Conservation (phyloP, 2,797 vertebrate species). For the Threskiornis aethiopicus region DNA sequence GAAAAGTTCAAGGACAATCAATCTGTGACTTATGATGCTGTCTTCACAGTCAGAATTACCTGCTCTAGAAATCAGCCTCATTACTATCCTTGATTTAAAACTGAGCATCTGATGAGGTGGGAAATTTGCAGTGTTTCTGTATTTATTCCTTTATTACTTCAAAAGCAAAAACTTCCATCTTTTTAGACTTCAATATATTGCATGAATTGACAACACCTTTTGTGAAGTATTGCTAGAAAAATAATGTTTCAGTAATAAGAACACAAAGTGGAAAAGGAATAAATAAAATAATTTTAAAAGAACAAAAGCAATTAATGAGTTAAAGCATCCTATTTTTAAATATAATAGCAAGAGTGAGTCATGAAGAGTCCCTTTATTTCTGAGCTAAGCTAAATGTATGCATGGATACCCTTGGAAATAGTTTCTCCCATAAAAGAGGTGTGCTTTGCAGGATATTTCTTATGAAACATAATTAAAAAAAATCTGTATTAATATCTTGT, state of each 20-base stretch:
- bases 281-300: neutral
- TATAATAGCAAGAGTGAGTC: neutral
- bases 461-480: neutral
- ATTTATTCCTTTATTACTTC: neutral
- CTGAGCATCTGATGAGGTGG: neutral
- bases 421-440: rapidly evolving
- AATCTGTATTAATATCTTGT: neutral
- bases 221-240: neutral
- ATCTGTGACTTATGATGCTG: neutral
- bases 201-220: neutral
- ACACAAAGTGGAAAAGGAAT: neutral
- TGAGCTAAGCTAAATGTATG: neutral
- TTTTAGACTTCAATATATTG: neutral
- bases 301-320: neutral
- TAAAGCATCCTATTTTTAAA: neutral
- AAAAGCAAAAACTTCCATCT: neutral
- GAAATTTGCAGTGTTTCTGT: neutral
- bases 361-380: neutral
- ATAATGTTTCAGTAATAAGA: neutral
- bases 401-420: neutral
- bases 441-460: neutral
- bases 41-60: neutral
- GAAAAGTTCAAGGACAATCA: neutral
- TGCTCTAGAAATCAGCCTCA: neutral
- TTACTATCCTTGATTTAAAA: neutral